These are phyloP conservation scores for Parnassius smintheus DNA, from an alignment of 2,888 invertebrate species.

Conservation along the genomic window DNA sequence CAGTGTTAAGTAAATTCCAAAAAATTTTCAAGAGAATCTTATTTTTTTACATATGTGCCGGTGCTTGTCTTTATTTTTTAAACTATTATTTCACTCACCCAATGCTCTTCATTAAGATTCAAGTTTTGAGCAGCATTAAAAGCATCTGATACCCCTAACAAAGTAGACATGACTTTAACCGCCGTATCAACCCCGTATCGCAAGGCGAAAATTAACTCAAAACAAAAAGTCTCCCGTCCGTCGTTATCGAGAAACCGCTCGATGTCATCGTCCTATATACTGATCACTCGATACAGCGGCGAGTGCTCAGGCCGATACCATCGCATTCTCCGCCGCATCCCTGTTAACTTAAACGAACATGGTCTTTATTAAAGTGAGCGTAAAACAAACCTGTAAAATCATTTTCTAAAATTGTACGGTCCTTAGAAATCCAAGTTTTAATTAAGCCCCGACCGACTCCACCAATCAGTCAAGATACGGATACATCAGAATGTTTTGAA, in stretches of 20 bases:
- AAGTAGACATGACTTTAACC: conserved; percentile 34
- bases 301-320: conserved; percentile 40
- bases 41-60: too few species aligned
- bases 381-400: conserved; percentile 12
- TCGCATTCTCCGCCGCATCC: conserved; percentile 35
- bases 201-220: conserved; percentile 66
- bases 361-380: conserved; percentile 13
- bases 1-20: too few species aligned
- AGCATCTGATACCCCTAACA: conserved; percentile 25
- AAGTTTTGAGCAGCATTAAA: conserved; percentile 8
- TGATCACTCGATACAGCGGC: conserved; percentile 59
- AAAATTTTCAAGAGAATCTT: too few species aligned
- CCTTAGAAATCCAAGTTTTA: conserved; percentile 40
- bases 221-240: conserved; percentile 49
- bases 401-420: conserved; percentile 15
- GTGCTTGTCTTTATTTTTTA: too few species aligned
- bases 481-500: conserved; percentile 35
- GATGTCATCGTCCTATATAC: conserved; percentile 68
- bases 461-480: conserved; percentile 45
- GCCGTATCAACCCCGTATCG: conserved; percentile 52
- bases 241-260: conserved; percentile 66
- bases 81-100: neutral
- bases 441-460: conserved; percentile 36
- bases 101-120: conserved; percentile 1
- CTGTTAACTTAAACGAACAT: conserved; percentile 12